Evolutionary conservation across 1,140 invertebrate genomes (phyloP), one percentile per base, ranked within the genome.

Genomic region (Saxidomus purpurata): DNA sequence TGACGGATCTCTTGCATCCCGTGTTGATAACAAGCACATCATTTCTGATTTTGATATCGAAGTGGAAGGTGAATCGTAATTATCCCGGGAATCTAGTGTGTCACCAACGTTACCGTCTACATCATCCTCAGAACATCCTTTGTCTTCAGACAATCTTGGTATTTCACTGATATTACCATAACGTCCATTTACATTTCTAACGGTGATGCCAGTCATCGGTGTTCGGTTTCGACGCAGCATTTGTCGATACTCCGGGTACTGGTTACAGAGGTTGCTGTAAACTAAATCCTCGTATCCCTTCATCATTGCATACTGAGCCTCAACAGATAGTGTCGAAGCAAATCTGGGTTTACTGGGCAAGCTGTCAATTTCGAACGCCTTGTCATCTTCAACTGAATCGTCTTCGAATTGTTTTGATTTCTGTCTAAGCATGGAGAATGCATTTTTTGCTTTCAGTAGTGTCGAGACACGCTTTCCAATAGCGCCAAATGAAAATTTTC

Each of bases 281-380:
- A 95, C 91, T 1, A 92, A 86, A 82, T 94, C 94, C 87, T 95
- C 94, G 87, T 95, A 95, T 6, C 94, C 94, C 88, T 94, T 95
- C 92, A 95, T 92, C 71, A 95, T 89, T 43, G 94, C 93, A 69
- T 92, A 95, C 82, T 95, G 94, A 13, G 94, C 94, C 63, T 93
- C 94, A 3, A 92, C 84, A 8, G 94, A 95, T 71, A 95, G 67
- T 15, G 92, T 92, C 1, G 94, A 92, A 28, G 90, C 91, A 87
- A 95, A 95, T 38, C 94, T 84, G 0, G 94, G 93, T 19, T 83
- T 90, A n/a, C 87, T 88, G 4, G 94, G 94, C 49, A 95, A 69
- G 77, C 94, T 90, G 59, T 93, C 90, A 61, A 93, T 94, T 47
- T 89, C 80, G 15, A 77, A 83, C 43, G 55, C 63, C 28, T 89